These are phyloP conservation scores for Sphyrna mokarran DNA, from an alignment of 2,113 vertebrate genomes.

Conservation along the genomic window DNA sequence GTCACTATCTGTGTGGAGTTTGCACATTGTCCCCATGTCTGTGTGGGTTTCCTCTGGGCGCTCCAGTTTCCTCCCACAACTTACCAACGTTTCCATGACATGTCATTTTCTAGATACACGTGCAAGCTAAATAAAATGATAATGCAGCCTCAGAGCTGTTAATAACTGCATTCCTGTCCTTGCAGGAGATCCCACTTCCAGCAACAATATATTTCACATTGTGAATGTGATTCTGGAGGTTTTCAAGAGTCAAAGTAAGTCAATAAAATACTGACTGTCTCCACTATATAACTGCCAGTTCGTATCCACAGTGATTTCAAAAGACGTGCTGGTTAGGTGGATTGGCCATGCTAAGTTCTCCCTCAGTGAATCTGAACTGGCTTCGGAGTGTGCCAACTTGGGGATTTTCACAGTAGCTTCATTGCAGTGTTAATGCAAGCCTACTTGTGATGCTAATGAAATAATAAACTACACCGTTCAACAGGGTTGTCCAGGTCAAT, in stretches of 20 bases:
- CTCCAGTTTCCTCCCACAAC: too few relatives aligned
- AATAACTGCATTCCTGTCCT: neutral
- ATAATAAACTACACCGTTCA: neutral
- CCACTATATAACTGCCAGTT: neutral
- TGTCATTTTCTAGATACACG: neutral
- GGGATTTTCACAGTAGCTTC: too few relatives aligned
- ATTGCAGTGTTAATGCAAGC: too few relatives aligned
- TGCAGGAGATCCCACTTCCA: neutral
- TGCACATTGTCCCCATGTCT: too few relatives aligned
- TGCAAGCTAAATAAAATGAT: neutral
- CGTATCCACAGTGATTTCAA: neutral
- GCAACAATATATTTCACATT: neutral
- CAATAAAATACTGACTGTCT: neutral
- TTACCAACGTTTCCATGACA: neutral
- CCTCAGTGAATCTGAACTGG: too few relatives aligned
- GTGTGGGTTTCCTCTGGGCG: too few relatives aligned
- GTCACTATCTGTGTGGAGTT: too few relatives aligned
- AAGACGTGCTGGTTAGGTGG: too few relatives aligned
- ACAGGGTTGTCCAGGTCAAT: neutral
- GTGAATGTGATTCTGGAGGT: neutral
- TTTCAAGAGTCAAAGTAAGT: neutral
- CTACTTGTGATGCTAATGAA: too few relatives aligned
- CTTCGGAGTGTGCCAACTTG: too few relatives aligned
- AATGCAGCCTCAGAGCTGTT: neutral
- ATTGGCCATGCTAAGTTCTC: too few relatives aligned